Evolutionary conservation across 2,113 vertebrate genomes (phyloP).

Genomic region (Leptobrachium ailaonicum): DNA sequence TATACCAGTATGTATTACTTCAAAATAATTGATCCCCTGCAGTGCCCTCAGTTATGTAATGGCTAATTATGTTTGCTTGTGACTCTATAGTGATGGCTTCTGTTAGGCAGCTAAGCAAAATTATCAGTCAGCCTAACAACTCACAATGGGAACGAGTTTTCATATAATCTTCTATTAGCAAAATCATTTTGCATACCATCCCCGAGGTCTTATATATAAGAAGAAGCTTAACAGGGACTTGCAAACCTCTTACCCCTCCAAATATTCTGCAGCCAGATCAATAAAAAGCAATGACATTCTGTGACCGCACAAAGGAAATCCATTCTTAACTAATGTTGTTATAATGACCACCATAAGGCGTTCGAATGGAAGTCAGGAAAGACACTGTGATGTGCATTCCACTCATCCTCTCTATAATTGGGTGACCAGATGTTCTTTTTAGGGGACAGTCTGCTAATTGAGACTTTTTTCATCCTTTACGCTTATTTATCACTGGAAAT

Average conservation of each 20-base stretch:
- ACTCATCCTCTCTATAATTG: no score
- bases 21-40: no score
- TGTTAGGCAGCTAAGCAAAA: no score
- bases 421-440: no score
- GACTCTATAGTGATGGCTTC: no score
- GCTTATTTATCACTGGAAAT: not conserved
- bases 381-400: no score
- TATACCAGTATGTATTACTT: no score
- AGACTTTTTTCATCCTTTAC: not conserved
- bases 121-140: not conserved
- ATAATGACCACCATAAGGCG: conserved; percentile 6
- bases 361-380: not conserved
- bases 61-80: no score
- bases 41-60: no score
- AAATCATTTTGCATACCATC: not conserved
- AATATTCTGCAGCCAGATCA: conserved; percentile 35
- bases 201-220: conserved; percentile 18
- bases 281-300: conserved; percentile 35
- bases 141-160: not conserved
- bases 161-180: conserved; percentile 5
- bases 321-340: conserved; percentile 32
- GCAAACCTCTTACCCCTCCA: not conserved
- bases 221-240: conserved; percentile 8
- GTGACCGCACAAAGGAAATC: conserved; percentile 18
- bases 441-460: no score